These are phyloP conservation scores for Rhyacophila evoluta DNA, from an alignment of 2,888 invertebrate species.

Conservation along the genomic window DNA sequence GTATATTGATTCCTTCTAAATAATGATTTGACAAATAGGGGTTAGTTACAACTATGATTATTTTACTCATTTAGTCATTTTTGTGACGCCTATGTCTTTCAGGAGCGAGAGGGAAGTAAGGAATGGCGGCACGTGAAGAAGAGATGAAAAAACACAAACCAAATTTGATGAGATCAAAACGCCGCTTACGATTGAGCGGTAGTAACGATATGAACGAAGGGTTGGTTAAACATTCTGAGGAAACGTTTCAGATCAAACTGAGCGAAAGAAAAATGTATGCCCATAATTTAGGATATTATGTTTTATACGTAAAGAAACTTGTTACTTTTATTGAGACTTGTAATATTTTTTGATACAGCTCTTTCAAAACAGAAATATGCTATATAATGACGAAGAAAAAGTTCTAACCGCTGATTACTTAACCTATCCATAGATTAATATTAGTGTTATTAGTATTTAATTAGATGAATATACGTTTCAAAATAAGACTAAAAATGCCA, in stretches of 20 bases:
- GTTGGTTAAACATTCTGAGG: neutral
- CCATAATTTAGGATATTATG: neutral
- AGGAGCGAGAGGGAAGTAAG: neutral
- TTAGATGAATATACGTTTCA: too few species aligned
- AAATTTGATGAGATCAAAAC: slow-evolving; percentile 22
- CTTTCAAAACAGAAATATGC: too few species aligned
- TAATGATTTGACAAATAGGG: too few species aligned
- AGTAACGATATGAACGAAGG: slow-evolving; percentile 9
- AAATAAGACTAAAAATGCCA: too few species aligned
- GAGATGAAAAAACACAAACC: neutral
- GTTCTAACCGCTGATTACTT: too few species aligned
- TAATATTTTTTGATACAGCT: too few species aligned
- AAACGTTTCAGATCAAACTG: neutral
- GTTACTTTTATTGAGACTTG: neutral
- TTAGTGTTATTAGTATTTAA: too few species aligned
- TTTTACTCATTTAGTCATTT: neutral
- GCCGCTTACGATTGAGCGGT: slow-evolving; percentile 14
- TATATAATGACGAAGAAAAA: too few species aligned
- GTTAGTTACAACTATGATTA: too few species aligned
- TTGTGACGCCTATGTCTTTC: neutral
- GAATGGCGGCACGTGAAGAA: neutral
- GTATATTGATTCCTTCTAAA: too few species aligned
- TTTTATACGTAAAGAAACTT: neutral
- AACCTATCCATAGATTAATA: too few species aligned
- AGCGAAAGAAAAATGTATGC: neutral